Evolutionary conservation across 2,113 vertebrate genomes (phyloP).

Genomic region (Noctilio leporinus): DNA sequence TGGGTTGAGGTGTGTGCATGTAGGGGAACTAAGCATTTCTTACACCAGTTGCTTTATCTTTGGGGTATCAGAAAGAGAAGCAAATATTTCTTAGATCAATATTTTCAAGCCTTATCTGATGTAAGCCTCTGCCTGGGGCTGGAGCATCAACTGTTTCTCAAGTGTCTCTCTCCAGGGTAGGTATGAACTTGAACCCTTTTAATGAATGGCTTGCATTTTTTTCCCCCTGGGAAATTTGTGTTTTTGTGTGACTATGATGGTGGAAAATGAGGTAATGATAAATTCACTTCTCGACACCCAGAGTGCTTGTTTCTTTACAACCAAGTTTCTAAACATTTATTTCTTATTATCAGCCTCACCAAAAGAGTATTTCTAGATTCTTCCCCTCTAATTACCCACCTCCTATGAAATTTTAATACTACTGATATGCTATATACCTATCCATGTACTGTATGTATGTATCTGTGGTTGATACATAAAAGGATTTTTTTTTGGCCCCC

Average conservation of each 20-base stretch:
- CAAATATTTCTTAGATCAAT: slow-evolving; percentile 40
- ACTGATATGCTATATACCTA: neutral
- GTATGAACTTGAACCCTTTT: neutral
- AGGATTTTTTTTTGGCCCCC: too few species aligned
- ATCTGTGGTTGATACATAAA: neutral
- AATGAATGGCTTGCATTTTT: neutral
- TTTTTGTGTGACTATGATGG: neutral
- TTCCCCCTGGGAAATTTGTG: neutral
- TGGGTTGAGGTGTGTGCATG: neutral
- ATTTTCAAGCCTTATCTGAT: slow-evolving; percentile 8
- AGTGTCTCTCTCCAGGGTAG: neutral
- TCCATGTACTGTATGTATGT: neutral
- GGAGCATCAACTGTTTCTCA: neutral
- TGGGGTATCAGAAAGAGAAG: neutral
- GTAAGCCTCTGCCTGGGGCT: neutral
- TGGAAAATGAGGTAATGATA: neutral
- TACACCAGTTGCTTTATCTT: neutral
- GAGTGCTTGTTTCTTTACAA: neutral
- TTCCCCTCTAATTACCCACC: neutral
- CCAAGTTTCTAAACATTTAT: neutral
- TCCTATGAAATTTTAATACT: neutral
- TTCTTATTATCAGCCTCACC: neutral
- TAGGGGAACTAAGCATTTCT: neutral
- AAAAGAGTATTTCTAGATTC: neutral
- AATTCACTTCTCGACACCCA: neutral